Evolutionary conservation across 2,888 invertebrate genomes (phyloP).

Genomic region (Spodoptera exigua): DNA sequence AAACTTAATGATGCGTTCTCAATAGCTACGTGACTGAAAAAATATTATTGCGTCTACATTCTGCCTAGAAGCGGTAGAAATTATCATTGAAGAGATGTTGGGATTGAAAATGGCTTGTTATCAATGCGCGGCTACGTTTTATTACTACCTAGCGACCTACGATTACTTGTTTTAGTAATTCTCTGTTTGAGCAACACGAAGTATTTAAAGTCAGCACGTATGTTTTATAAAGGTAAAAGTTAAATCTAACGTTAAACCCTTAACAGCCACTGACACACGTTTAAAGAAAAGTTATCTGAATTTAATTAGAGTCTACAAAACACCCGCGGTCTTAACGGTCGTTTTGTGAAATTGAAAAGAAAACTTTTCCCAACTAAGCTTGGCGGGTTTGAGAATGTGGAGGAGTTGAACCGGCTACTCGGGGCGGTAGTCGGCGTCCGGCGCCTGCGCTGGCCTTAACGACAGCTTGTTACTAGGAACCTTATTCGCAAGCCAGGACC

Average conservation of each 20-base stretch:
- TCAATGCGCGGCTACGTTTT: conserved; percentile 33
- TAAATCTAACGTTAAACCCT: no score
- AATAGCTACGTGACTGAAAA: conserved; percentile 61
- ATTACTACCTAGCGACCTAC: neutral
- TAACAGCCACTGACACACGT: no score
- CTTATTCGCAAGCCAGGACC: conserved; percentile 51
- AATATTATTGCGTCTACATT: conserved; percentile 58
- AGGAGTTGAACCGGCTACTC: conserved; percentile 21
- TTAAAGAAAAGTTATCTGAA: conserved; percentile 7
- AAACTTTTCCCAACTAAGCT: conserved; percentile 70
- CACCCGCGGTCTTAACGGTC: conserved; percentile 14
- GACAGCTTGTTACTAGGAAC: conserved; percentile 66
- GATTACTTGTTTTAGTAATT: conserved; percentile 6
- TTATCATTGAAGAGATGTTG: conserved; percentile 37
- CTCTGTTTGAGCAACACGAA: neutral
- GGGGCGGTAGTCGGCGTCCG: neutral
- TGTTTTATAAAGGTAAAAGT: no score
- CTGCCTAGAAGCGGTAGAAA: conserved; percentile 35
- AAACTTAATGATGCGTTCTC: conserved; percentile 65
- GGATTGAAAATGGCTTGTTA: conserved; percentile 14
- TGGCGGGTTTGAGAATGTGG: conserved; percentile 60
- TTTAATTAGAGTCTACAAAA: conserved; percentile 27
- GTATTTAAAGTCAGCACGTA: neutral
- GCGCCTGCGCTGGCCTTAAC: conserved; percentile 53
- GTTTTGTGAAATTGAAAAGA: conserved; percentile 69